A percentile compares a stretch with the other conserved stretches of the same genome.
phyloP scores from a whole-genome alignment of 2,113 vertebrate genomes.

The Poecilia latipinna region DNA sequence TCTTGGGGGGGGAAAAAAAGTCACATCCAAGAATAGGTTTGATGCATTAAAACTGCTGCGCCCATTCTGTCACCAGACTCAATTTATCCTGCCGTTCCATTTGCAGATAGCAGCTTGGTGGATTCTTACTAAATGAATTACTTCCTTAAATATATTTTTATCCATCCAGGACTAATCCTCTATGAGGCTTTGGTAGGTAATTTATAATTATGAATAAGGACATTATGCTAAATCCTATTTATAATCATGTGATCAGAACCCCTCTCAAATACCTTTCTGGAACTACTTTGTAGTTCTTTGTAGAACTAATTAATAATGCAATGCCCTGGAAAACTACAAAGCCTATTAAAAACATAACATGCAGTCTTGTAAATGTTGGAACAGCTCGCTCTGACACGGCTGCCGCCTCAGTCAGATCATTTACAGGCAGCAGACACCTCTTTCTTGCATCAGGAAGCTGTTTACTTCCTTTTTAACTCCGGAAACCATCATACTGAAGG shows the following conservation, averaged over 20 bases:
- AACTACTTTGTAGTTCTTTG: background rate
- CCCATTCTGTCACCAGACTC: background rate
- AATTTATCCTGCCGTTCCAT: background rate
- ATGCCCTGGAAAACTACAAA: background rate
- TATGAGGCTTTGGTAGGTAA: background rate
- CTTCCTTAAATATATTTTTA: background rate
- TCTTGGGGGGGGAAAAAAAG: background rate
- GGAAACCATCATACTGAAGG: constrained; percentile 40
- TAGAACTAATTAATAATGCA: background rate
- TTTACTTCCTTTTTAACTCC: background rate
- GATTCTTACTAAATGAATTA: background rate
- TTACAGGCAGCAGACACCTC: constrained; percentile 4
- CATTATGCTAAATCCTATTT: constrained; percentile 16
- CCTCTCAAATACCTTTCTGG: constrained; percentile 13
- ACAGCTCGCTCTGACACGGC: background rate
- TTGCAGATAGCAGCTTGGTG: background rate
- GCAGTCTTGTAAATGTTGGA: background rate
- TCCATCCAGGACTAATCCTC: background rate
- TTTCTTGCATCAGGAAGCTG: constrained; percentile 14
- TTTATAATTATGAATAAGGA: background rate
- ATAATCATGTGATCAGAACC: background rate
- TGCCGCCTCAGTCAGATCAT: background rate
- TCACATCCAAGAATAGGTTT: constrained; percentile 20
- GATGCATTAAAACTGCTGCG: background rate
- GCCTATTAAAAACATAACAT: background rate